These are phyloP conservation scores for Megaceryle maxima DNA, from an alignment of 2,113 vertebrate genomes.

Conservation along the genomic window DNA sequence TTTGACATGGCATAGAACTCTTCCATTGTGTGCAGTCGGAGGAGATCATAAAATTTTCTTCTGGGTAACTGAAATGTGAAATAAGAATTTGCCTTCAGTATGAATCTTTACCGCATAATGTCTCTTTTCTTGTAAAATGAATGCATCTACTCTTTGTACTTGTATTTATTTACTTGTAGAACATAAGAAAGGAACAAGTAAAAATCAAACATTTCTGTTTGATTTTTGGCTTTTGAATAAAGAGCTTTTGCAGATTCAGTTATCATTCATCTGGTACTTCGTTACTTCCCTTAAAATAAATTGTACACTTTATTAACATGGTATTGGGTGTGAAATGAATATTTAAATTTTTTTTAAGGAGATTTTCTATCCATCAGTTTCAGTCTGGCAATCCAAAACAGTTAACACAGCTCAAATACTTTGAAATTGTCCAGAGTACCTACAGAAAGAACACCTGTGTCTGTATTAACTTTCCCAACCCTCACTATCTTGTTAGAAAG, in stretches of 20 bases:
- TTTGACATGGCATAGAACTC: conserved; percentile 92
- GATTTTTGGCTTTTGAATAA: not conserved
- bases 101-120: not conserved
- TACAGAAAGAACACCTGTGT: not conserved
- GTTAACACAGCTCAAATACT: not conserved
- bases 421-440: not conserved
- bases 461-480: not conserved
- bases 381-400: not conserved
- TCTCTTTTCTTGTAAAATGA: not conserved
- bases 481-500: not conserved
- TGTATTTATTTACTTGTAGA: not conserved
- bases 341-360: not conserved
- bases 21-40: conserved; percentile 90
- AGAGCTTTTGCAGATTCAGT: not conserved
- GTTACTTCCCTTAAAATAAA: conserved; percentile 26
- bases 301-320: not conserved
- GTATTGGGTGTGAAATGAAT: not conserved
- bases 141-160: not conserved
- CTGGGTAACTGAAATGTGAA: conserved; percentile 95
- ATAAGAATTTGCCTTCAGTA: not conserved
- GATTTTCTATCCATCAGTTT: not conserved
- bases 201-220: not conserved
- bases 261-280: not conserved
- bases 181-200: not conserved
- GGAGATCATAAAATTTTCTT: conserved; percentile 93